These are phyloP conservation scores for Grammomys surdaster DNA, from an alignment of 2,113 vertebrate species.

Conservation along the genomic window DNA sequence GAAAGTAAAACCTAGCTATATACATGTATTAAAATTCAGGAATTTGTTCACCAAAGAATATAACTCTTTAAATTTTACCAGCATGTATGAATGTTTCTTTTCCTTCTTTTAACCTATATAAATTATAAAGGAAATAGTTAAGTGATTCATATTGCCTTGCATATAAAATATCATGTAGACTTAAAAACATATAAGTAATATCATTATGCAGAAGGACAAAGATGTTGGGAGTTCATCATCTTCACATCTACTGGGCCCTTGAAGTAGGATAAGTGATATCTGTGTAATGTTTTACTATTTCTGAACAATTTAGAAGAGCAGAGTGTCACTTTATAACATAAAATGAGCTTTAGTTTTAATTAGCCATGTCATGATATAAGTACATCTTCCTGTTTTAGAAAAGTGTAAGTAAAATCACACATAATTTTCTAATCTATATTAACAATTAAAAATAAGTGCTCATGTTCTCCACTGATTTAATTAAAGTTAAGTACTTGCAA, in stretches of 20 bases:
- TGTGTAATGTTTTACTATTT: neutral
- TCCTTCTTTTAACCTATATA: neutral
- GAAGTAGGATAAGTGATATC: neutral
- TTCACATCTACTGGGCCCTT: neutral
- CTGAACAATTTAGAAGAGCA: neutral
- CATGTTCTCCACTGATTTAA: neutral
- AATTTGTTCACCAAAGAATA: neutral
- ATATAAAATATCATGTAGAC: neutral
- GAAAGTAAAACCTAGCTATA: neutral
- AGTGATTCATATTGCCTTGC: neutral
- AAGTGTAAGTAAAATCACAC: too few species aligned
- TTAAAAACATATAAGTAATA: neutral
- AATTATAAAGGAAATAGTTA: neutral
- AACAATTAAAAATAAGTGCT: neutral
- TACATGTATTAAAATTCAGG: neutral
- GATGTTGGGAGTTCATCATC: neutral
- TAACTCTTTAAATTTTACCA: neutral
- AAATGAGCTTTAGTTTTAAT: neutral
- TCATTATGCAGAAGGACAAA: neutral
- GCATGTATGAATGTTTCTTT: too few species aligned
- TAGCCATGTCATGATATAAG: neutral
- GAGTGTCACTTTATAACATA: neutral
- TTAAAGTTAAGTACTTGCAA: neutral
- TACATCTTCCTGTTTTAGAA: neutral
- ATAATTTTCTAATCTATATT: neutral